Base-by-base conservation (phyloP, 2,888 invertebrate species). In the Heliconius charithonia region DNA sequence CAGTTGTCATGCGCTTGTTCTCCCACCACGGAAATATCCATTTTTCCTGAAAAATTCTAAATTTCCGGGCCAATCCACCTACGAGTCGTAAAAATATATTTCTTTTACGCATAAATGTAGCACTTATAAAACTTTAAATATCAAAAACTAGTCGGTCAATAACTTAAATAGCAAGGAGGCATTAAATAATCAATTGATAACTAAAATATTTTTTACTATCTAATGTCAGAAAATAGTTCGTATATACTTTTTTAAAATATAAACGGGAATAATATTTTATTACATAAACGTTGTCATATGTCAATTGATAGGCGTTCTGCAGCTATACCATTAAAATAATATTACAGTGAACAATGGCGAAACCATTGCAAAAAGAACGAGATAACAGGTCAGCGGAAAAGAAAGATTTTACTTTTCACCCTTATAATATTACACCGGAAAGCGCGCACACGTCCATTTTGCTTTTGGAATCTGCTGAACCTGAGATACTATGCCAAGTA, bases 1-100 rank as follows among this genome's bases (percentile, higher is more conserved):
- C 89, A 16, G 91, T 83, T 0, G 90, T 87, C 76, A 93, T 78
- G 10, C 91, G 89, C 0, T 93, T 92, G 81, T 90, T 89, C 0
- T 91, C 92, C 93, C 94, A 94, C 92, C 93, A 94, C 2, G 94
- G 93, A 63, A 93, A 82, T 63, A 94, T 89, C 93, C 94, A 95
- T 84, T 89, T 88, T 83, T 95, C 95, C 82, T 95, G 93, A 16
- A 92, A 82, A 6, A 88, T 86, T 83, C 95, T 88, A 78, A 93
- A 94, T 83, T 90, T 93, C 75, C 93, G 88, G 62, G 94, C 95
- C 75, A 91, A 83, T 70, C 83, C 82, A 69, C 91, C 90, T 83
- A 94, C 82, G 13, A 87, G 86, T 82, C 92, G 87, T 78, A 91
- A 87, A 22, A 93, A 85, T 85, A 92, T 87, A 83, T 91, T 94